Conservation (phyloP, 1,140 invertebrate species). For the Homarus americanus region DNA sequence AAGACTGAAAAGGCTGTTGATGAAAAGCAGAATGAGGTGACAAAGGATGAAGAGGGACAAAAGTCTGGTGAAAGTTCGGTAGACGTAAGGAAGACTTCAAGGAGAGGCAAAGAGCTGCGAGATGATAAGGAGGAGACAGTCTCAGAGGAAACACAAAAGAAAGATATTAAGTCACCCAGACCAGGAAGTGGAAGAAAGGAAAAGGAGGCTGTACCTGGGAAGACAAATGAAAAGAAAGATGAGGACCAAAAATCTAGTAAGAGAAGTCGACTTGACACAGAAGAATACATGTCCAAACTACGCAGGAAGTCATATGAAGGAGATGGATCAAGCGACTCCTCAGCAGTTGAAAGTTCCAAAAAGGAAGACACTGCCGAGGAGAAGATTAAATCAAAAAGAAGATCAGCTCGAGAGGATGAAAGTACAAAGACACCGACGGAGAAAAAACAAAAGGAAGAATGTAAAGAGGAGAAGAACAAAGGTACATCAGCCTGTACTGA, state of each 20-base stretch:
- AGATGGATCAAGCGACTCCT: slow-evolving; percentile 7
- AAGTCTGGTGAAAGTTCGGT: slow-evolving; percentile 9
- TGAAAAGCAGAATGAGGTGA: slow-evolving; percentile 20
- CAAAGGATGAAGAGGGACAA: slow-evolving; percentile 34
- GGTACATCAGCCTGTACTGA: background rate
- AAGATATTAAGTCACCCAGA: slow-evolving; percentile 17
- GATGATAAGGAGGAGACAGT: slow-evolving; percentile 35
- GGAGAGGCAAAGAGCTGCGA: slow-evolving; percentile 25
- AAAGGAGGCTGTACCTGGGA: slow-evolving; percentile 12
- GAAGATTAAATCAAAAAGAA: slow-evolving; percentile 52
- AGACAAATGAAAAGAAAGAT: slow-evolving; percentile 30
- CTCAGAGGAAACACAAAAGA: slow-evolving; percentile 25
- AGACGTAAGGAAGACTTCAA: slow-evolving; percentile 12
- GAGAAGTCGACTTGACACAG: slow-evolving; percentile 28
- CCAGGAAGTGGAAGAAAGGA: slow-evolving; percentile 19
- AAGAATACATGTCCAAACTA: slow-evolving; percentile 64
- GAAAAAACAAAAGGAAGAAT: slow-evolving; percentile 36
- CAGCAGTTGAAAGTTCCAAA: slow-evolving; percentile 18
- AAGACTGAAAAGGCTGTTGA: slow-evolving; percentile 43
- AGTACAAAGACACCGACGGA: background rate
- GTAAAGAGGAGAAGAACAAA: slow-evolving; percentile 28
- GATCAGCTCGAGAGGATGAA: slow-evolving; percentile 53
- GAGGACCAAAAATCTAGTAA: slow-evolving; percentile 22
- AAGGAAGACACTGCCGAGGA: slow-evolving; percentile 26
- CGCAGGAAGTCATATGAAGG: slow-evolving; percentile 51